Percentiles rank a stretch among this genome's conserved stretches.
phyloP scores from a whole-genome alignment of 2,113 vertebrate genomes.

The Saccopteryx leptura region DNA sequence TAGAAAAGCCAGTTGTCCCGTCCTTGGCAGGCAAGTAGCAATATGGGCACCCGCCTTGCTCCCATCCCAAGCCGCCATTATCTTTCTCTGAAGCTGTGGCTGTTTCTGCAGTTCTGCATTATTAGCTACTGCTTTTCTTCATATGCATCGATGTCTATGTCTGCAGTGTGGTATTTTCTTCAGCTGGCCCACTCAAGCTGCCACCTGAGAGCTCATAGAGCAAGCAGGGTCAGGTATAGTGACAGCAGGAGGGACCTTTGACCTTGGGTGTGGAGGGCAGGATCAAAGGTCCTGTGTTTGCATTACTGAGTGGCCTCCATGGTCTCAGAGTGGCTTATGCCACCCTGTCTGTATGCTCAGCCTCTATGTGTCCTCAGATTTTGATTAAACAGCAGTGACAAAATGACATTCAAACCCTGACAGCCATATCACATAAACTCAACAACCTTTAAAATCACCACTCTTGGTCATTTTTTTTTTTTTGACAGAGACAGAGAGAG shows the following conservation, averaged over 20 bases:
- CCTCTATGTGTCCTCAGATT: neutral
- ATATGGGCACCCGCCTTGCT: accelerated
- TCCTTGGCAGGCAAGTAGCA: neutral
- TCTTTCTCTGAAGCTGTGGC: neutral
- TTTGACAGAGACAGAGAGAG: too few relatives aligned
- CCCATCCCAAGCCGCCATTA: neutral
- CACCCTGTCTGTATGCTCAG: neutral
- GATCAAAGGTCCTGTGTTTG: too few relatives aligned
- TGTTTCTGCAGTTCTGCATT: neutral
- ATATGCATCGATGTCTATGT: neutral
- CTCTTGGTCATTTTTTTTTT: neutral
- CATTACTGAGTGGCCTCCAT: neutral
- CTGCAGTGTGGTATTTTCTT: neutral
- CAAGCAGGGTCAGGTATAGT: neutral
- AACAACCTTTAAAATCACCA: neutral
- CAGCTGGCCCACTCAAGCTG: neutral
- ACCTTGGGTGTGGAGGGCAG: neutral
- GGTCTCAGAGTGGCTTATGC: neutral
- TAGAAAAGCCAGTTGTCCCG: neutral
- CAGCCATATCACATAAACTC: neutral
- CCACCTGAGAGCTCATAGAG: neutral
- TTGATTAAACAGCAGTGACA: neutral
- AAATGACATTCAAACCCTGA: neutral
- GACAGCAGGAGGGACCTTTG: neutral
- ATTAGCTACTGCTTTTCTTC: neutral